Base-by-base conservation (phyloP, 2,888 invertebrate species). In the Mayetiola destructor region DNA sequence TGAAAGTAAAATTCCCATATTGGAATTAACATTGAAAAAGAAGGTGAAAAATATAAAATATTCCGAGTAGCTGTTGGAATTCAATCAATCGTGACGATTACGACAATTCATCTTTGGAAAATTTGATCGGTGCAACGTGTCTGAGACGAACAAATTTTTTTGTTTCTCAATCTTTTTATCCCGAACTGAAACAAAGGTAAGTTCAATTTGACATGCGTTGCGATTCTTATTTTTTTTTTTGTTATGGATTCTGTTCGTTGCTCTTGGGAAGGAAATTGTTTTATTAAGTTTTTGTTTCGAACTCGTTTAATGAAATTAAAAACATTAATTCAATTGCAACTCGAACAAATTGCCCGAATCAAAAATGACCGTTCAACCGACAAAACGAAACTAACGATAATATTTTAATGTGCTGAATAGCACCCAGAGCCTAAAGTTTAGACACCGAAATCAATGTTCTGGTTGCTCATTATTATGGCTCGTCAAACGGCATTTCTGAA, bases 401-500 rank as follows among this genome's bases (percentile, higher is more conserved):
- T n/a, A n/a, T n/a, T n/a, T n/a, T n/a, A n/a, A n/a, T n/a, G n/a
- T n/a, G n/a, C n/a, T n/a, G n/a, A n/a, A n/a, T n/a, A n/a, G n/a
- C n/a, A n/a, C n/a, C n/a, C n/a, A n/a, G n/a, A n/a, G n/a, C n/a
- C n/a, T n/a, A n/a, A n/a, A n/a, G n/a, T n/a, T n/a, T n/a, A n/a
- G n/a, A n/a, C n/a, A n/a, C n/a, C n/a, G n/a, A n/a, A n/a, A n/a
- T n/a, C n/a, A n/a, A n/a, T n/a, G n/a, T n/a, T n/a, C n/a, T n/a
- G n/a, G n/a, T 42, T 42, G 23, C 21, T 6, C 39, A 40, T 12
- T 8, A 39, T 4, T 21, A 27, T 27, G 16, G 23, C n/a, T 27
- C 27, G 48, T 48, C 48, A 48, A 48, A 48, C 48, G 48, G 48
- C 48, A 27, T 48, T 48, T 48, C 48, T 48, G 27, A 48, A 48